These are phyloP conservation scores for Fopius arisanus DNA, from an alignment of 1,140 invertebrate genomes.

Conservation along the genomic window DNA sequence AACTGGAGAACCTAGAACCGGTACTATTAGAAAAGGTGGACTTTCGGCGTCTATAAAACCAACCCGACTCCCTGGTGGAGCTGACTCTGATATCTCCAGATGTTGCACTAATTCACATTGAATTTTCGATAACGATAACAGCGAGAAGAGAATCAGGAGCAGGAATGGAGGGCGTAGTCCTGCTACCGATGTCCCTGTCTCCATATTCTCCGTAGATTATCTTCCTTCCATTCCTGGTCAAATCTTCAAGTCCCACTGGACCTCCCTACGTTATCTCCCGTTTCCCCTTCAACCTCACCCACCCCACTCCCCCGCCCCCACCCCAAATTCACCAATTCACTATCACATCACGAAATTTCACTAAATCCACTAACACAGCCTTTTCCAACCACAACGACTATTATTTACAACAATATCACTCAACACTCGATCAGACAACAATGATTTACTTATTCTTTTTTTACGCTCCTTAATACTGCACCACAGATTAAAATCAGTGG, in stretches of 20 bases:
- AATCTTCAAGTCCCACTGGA: background rate
- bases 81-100: slow-evolving; percentile 87
- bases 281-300: background rate
- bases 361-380: background rate
- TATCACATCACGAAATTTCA: background rate
- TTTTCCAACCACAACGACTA: background rate
- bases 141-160: slow-evolving; percentile 56
- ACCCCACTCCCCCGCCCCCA: background rate
- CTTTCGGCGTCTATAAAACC: slow-evolving; percentile 80
- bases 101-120: slow-evolving; percentile 76
- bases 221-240: slow-evolving; percentile 48
- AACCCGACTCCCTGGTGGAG: slow-evolving; percentile 83
- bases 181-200: slow-evolving; percentile 33
- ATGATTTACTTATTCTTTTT: no score
- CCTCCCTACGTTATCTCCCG: background rate
- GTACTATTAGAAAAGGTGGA: slow-evolving; percentile 89
- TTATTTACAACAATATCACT: no score
- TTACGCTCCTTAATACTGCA: no score
- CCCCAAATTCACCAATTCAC: background rate
- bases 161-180: slow-evolving; percentile 38
- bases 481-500: background rate
- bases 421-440: no score
- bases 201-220: slow-evolving; percentile 48
- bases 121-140: slow-evolving; percentile 46
- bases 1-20: slow-evolving; percentile 84